These are phyloP conservation scores for Tapirus indicus DNA, from an alignment of 2,797 vertebrate species.

Conservation along the genomic window DNA sequence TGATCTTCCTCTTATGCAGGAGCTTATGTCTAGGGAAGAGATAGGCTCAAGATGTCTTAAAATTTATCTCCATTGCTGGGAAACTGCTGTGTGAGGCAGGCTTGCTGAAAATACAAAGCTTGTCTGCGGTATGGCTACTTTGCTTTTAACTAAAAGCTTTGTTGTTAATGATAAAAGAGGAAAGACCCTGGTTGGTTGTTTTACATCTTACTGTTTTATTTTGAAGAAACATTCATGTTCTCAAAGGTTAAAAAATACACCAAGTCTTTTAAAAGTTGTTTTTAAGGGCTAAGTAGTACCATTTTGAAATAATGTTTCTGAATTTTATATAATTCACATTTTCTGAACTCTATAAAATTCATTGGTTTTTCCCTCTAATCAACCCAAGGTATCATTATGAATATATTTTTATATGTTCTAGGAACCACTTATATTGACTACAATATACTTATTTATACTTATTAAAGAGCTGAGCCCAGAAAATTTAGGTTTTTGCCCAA, in stretches of 20 bases:
- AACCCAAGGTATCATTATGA: background rate
- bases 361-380: background rate
- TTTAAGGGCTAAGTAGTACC: slow-evolving; percentile 8
- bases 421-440: slow-evolving; percentile 30
- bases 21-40: background rate
- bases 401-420: slow-evolving; percentile 36
- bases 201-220: slow-evolving; percentile 38
- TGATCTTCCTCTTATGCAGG: background rate
- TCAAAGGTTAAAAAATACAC: slow-evolving; percentile 42
- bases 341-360: slow-evolving; percentile 30
- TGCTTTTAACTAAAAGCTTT: slow-evolving; percentile 46
- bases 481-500: slow-evolving; percentile 27
- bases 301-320: slow-evolving; percentile 42
- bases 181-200: slow-evolving; percentile 5
- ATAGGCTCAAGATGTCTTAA: background rate
- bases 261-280: slow-evolving; percentile 47
- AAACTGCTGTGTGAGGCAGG: background rate
- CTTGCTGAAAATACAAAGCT: slow-evolving; percentile 3
- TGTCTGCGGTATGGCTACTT: background rate
- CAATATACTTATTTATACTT: background rate
- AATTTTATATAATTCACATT: background rate
- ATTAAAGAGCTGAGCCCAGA: slow-evolving; percentile 17
- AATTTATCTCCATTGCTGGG: background rate
- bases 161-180: slow-evolving; percentile 52
- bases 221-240: slow-evolving; percentile 51